Evolutionary conservation across 2,888 invertebrate species (phyloP), one percentile per base, ranked within the genome.

Genomic region (Liopterus haemorrhoidalis): DNA sequence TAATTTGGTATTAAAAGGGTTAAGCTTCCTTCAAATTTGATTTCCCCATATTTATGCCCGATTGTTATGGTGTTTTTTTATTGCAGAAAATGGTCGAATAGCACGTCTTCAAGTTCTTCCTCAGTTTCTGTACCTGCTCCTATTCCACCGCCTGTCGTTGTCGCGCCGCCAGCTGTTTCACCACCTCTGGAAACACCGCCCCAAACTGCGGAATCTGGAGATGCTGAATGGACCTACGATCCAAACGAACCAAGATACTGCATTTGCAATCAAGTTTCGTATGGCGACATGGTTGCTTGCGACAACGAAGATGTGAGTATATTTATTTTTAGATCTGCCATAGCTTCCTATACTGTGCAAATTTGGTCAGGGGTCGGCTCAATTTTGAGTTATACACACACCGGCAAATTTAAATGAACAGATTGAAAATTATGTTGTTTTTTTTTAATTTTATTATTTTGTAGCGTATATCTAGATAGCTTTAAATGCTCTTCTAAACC

Each of bases 281-380:
- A 95, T 62, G 96, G 96, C 1, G 93, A 94, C 65, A 97, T 97
- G 97, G 95, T 99, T 30, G 97, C 96, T 49, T 97, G 99, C 71
- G 97, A 99, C 71, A 96, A 96, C 68, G 87, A 89, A 67, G 89
- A 92, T 63, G 92, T 92, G 67, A 80, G 85, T 75, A 49, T 32
- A 15, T 4, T 33, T 33, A 39, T 18, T 12, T 12, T 24, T 38
- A 46, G 11, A 15, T 47, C 30, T 27, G 27, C 4, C 8, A 12
- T 33, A 33, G 16, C n/a, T 33, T 33, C 8, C 32, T 12, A 12
- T 16, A 11, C 8, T 41, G 15, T 31, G 12, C 18, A n/a, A 35
- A 27, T 40, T 35, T 35, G 9, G 18, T 36, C n/a, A n/a, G n/a
- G n/a, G n/a, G n/a, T n/a, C n/a, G n/a, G n/a, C n/a, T n/a, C n/a